Base-by-base conservation (phyloP, 2,888 invertebrate genomes). In the Tenthredo amoena region DNA sequence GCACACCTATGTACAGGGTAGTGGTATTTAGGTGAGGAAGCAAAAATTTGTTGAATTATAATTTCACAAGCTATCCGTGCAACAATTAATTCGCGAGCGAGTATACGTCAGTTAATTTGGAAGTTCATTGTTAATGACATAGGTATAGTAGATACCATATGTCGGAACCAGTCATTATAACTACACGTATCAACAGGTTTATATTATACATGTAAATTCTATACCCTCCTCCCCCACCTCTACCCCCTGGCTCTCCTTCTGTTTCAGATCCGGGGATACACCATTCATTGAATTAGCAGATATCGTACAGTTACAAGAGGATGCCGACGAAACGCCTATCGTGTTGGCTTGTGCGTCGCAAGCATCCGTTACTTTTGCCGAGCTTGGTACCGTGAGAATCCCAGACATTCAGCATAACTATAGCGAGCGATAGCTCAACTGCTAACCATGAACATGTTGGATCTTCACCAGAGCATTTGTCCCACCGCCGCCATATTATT, bases 261-360 rank as follows among this genome's bases (percentile, higher is more conserved):
- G 10, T 92, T 92, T 82, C 87, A 93, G 93, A 68, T 88, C 88
- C 5, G 88, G 88, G 85, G 90, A 90, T 7, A 90, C 89, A 40
- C 81, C 87, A 1, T 87, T 88, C 85, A 50, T 92, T 37, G 91
- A 93, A 86, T 89, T 91, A 7, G 90, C 90, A 12, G 92, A 93
- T 83, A 84, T 93, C 31, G 90, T 91, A 86, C 91, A 91, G 34
- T 83, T 93, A 47, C 90, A 92, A 72, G 91, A 92, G 86, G 92
- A 92, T 83, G 89, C 91, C 68, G 91, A 90, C 84, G 91, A 90
- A 43, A 88, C 90, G 7, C 90, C 92, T 58, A 89, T 92, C 81
- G 87, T 93, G 9, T 88, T 93, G 43, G 93, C 93, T 43, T 88
- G 89, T 21, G 92, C 93, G 37, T 91, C 92, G 2, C 88, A 88